Evolutionary conservation across 2,797 vertebrate species (phyloP), one percentile per base, ranked within the genome.

Genomic region (Bovichtus variegatus): DNA sequence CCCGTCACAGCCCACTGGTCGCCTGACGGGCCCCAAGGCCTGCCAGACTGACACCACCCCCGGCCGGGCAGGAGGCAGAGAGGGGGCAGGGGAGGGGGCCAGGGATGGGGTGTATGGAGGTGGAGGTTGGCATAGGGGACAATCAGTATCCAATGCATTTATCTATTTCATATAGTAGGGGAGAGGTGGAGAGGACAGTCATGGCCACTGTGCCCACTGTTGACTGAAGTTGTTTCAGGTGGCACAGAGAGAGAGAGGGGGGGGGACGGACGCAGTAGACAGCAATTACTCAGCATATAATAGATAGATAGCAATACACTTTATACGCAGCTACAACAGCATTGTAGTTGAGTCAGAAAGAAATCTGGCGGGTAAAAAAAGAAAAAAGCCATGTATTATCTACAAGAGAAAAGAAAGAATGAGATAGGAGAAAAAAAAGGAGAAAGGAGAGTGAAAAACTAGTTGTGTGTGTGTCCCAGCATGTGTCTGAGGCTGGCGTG

Each of bases 1-100:
- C 92, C 91, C 92, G 94, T 96, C 94, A 95, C 94, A 92, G 92
- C 91, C 93, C 94, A 92, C 89, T 94, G 93, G 91, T 91, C 88
- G 36, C 92, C 93, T 96, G 95, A 95, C 93, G 91, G 94, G 91
- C 89, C 93, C 93, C 89, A 87, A 87, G 90, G 90, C 91, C 93
- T 93, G 92, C 91, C 94, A 94, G 93, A 94, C 94, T 94, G 94
- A 94, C 94, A 94, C 91, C 90, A 81, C 87, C 90, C 86, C 83
- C 67, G 78, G 89, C 88, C 85, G 79, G 91, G 90, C 91, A 89
- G 90, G 89, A 92, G 91, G 91, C 73, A 82, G 87, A 86, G 74
- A 75, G 77, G 81, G 75, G 80, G 85, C 57, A 60, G 76, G 72
- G 79, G 80, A 76, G 74, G 90, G 82, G 79, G 86, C 68, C 81